Evolutionary conservation across 2,797 vertebrate genomes (phyloP), one percentile per base, ranked within the genome.

Genomic region (Enteromius viviparus): DNA sequence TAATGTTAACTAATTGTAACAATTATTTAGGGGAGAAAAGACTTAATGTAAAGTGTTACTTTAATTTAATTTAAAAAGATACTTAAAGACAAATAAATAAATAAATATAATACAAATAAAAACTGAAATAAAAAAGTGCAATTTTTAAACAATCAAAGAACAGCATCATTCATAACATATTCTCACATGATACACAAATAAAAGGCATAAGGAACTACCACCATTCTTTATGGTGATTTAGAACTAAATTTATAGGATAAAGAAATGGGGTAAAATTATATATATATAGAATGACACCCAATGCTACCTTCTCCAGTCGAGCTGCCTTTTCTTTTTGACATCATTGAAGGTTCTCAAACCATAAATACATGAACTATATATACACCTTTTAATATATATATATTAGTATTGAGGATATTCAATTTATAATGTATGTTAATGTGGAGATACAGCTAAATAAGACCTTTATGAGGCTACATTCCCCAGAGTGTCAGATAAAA

Each of bases 81-180:
- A 45, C 21, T 29, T 15, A 34, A 34, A 47, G 14, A 62, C 37
- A 26, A 37, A 37, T 37, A 71, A 62, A 74, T 71, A 58, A 66
- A 70, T 49, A 60, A n/a, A 80, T 60, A 64, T 45, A 65, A 64
- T 64, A n/a, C 23, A 72, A 47, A 71, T 45, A 45, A 70, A 29
- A 80, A 42, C 21, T 26, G 6, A 49, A 76, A 29, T 32, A 6
- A 69, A 69, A 81, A 64, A 89, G 83, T 88, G 85, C 90, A 91
- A 89, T 29, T 51, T 51, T 65, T 74, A 19, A 29, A 81, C 42
- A 64, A 40, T 64, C 80, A 47, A 69, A 69, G 15, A 69, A 69
- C n/a, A 55, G 29, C 15, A 23, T 70, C 8, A 45, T 45, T 21
- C n/a, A 3, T 37, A 72, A 47, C 53, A 72, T 32, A 32, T 47